Evolutionary conservation across 2,113 vertebrate species (phyloP).

Genomic region (Ophthalmolycus amberensis): DNA sequence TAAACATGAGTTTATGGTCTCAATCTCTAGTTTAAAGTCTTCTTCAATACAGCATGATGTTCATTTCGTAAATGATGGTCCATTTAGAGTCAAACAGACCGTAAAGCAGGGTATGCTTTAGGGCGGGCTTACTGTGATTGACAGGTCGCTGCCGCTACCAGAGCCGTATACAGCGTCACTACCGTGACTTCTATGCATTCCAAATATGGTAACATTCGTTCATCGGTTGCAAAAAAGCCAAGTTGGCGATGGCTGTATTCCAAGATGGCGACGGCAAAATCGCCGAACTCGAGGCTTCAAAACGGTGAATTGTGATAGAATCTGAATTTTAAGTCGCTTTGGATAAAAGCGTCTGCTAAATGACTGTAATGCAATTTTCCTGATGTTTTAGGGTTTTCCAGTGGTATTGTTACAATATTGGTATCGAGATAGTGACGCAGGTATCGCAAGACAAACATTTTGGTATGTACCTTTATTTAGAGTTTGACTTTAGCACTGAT

Average conservation of each 20-base stretch:
- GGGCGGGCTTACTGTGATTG: not conserved
- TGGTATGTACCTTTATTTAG: not conserved
- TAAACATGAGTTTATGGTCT: not conserved
- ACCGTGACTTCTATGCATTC: too few species aligned
- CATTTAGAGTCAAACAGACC: not conserved
- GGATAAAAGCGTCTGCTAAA: too few species aligned
- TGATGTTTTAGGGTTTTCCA: not conserved
- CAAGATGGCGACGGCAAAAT: not conserved
- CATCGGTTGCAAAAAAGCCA: not conserved
- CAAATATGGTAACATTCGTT: not conserved
- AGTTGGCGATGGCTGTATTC: not conserved
- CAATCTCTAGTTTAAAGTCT: not conserved
- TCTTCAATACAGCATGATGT: not conserved
- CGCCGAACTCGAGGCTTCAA: not conserved
- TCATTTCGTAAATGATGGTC: not conserved
- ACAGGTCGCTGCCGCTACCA: not conserved
- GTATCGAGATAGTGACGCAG: too few species aligned
- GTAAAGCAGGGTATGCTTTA: not conserved
- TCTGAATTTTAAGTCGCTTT: too few species aligned
- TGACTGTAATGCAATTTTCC: not conserved
- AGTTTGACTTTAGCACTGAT: not conserved
- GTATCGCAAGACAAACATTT: not conserved
- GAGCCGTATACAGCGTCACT: not conserved
- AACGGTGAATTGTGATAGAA: too few species aligned
- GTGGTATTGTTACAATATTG: too few species aligned